Evolutionary conservation across 2,888 invertebrate genomes (phyloP).

Genomic region (Philereme transversata): DNA sequence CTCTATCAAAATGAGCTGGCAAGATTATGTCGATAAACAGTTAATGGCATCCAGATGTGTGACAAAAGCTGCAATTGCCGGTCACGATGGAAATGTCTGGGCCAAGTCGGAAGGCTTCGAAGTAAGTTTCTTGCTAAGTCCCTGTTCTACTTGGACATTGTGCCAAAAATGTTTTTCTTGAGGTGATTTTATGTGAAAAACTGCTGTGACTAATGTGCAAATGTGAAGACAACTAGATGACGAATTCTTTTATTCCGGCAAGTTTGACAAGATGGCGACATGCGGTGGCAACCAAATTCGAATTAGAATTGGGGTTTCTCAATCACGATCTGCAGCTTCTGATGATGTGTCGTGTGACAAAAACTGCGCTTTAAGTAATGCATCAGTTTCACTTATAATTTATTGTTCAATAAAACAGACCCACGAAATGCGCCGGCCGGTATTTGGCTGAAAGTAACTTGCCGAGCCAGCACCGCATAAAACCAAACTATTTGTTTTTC

Average conservation of each 20-base stretch:
- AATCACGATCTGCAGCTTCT: conserved; percentile 4
- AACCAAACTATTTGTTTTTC: not conserved
- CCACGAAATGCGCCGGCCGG: conserved; percentile 43
- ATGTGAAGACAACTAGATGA: conserved; percentile 54
- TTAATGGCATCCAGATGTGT: conserved; percentile 97
- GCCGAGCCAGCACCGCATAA: not conserved
- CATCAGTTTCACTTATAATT: conserved; percentile 1
- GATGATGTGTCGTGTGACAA: not conserved
- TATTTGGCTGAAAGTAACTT: conserved; percentile 16
- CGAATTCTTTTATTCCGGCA: conserved; percentile 69
- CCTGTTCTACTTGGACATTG: conserved; percentile 63
- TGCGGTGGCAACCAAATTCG: conserved; percentile 69
- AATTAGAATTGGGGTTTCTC: conserved; percentile 49
- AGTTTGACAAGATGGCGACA: conserved; percentile 84
- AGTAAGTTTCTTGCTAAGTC: conserved; percentile 87
- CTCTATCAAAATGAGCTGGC: conserved; percentile 95
- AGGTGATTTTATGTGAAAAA: conserved; percentile 47
- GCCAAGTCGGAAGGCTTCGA: conserved; percentile 96
- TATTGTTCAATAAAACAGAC: not conserved
- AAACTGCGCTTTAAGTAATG: not conserved
- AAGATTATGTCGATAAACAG: conserved; percentile 99
- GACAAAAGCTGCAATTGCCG: conserved; percentile 96
- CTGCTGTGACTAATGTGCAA: conserved; percentile 54
- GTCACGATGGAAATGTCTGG: conserved; percentile 97
- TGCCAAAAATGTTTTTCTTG: conserved; percentile 40